Percentiles rank a stretch among this genome's conserved stretches.
These are phyloP conservation scores for Copsychus sechellarum DNA, from an alignment of 2,113 vertebrate species.

Conservation along the genomic window DNA sequence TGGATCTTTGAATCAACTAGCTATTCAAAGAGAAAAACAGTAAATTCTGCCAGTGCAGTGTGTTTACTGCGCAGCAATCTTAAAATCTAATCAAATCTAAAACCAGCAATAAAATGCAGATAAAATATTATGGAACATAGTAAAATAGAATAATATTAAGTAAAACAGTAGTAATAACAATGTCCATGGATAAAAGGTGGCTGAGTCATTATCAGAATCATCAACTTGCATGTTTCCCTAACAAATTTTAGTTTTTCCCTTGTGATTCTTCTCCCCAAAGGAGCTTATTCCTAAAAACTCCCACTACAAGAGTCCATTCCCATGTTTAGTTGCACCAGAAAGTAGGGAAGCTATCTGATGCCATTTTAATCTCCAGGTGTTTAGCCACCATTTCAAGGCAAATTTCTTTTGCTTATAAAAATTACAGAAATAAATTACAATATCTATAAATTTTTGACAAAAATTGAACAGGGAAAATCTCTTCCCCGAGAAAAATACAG, in stretches of 20 bases:
- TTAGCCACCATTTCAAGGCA: background rate
- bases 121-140: background rate
- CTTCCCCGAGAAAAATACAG: background rate
- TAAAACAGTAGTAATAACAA: background rate
- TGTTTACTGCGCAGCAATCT: background rate
- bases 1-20: background rate
- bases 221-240: background rate
- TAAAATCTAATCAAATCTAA: background rate
- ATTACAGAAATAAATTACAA: background rate
- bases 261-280: background rate
- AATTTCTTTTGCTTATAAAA: background rate
- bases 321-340: background rate
- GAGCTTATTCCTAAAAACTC: background rate
- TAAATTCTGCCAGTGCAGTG: background rate
- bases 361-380: background rate
- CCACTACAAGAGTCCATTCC: background rate
- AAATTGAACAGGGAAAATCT: background rate
- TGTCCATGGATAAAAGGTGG: background rate
- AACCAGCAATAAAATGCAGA: background rate
- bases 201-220: background rate
- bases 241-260: background rate
- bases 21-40: background rate
- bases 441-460: background rate
- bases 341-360: background rate
- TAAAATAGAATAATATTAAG: background rate